Conservation (phyloP, 1,140 invertebrate genomes). For the Riptortus pedestris region DNA sequence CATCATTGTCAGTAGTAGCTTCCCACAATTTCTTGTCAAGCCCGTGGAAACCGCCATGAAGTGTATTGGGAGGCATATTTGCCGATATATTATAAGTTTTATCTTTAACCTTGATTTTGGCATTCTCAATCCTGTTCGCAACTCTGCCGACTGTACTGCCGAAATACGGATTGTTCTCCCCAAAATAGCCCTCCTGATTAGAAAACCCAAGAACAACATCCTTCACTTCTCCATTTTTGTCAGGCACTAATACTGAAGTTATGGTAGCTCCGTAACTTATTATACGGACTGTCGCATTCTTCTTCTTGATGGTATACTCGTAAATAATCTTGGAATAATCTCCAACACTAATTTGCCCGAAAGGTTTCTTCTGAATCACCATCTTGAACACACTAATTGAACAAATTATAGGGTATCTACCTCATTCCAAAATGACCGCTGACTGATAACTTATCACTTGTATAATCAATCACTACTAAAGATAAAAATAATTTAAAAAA, state of each 20-base stretch:
- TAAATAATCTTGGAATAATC: conserved; percentile 27
- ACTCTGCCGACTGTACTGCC: conserved; percentile 80
- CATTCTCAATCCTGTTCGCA: conserved; percentile 71
- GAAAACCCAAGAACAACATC: conserved; percentile 76
- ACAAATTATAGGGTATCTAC: too few species aligned
- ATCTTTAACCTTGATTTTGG: conserved; percentile 56
- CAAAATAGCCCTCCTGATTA: conserved; percentile 46
- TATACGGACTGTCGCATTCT: conserved; percentile 48
- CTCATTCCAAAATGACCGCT: too few species aligned
- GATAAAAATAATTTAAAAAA: too few species aligned
- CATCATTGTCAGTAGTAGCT: conserved; percentile 40
- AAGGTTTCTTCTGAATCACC: neutral
- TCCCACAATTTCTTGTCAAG: conserved; percentile 60
- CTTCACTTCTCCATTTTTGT: conserved; percentile 50
- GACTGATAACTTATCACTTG: too few species aligned
- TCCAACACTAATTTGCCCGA: neutral
- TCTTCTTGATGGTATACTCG: conserved; percentile 47
- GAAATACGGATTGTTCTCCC: conserved; percentile 58
- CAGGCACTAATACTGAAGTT: conserved; percentile 58
- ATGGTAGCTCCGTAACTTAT: conserved; percentile 70
- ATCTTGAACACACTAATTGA: neutral
- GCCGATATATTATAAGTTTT: conserved; percentile 55
- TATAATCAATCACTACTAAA: too few species aligned
- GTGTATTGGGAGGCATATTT: conserved; percentile 57
- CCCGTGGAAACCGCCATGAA: conserved; percentile 79